Conservation (phyloP, 64 coral and sea anemone species). For the Orbicella faveolata region DNA sequence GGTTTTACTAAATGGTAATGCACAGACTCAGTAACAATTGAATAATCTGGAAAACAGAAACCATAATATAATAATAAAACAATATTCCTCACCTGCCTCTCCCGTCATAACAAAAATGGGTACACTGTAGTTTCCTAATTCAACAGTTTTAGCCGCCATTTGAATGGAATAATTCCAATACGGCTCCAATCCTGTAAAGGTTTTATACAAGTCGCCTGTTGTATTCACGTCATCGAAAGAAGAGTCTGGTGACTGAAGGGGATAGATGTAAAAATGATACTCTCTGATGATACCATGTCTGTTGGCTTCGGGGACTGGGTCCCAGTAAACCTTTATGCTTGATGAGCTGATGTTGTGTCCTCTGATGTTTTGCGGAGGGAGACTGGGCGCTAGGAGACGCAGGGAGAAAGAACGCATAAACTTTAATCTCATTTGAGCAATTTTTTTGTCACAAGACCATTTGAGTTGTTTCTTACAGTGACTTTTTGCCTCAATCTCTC, state of each 20-base stretch:
- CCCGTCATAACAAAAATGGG: constrained; percentile 32
- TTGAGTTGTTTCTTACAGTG: too few species aligned
- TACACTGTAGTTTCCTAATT: constrained; percentile 32
- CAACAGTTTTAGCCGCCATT: constrained; percentile 4
- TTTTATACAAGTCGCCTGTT: not conserved
- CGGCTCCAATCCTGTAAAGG: not conserved
- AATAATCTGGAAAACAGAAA: not conserved
- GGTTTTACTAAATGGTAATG: too few species aligned
- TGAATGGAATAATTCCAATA: constrained; percentile 19
- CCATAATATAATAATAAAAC: not conserved
- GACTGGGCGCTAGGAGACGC: constrained; percentile 19
- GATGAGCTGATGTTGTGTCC: constrained; percentile 13
- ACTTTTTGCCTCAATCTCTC: too few species aligned
- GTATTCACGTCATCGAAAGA: not conserved
- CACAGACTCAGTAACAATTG: too few species aligned
- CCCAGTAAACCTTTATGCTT: constrained; percentile 13
- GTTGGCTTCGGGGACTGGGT: not conserved
- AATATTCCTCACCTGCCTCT: constrained; percentile 18
- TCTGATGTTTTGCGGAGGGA: constrained; percentile 10
- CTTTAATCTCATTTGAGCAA: not conserved
- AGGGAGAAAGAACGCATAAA: not conserved
- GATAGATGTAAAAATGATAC: not conserved
- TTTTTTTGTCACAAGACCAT: too few species aligned
- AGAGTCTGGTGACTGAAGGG: not conserved
- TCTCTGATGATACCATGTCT: not conserved